Evolutionary conservation across 2,113 vertebrate species (phyloP).

Genomic region (chimpanzee (Pan troglodytes)): NHGRI_mPanTro3-v2.1_pri NC_072398.2:114194001-114194500

Average conservation of each 20-base stretch:
- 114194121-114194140: neutral
- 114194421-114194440: neutral
- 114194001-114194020: slow-evolving; percentile 87
- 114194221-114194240: neutral
- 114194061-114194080: neutral
- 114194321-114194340: neutral
- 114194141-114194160: neutral
- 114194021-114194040: slow-evolving; percentile 92
- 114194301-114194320: accelerated
- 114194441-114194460: neutral
- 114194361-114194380: neutral
- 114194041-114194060: slow-evolving; percentile 91
- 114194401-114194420: neutral
- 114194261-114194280: neutral
- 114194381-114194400: neutral
- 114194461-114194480: too few species aligned
- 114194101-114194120: neutral
- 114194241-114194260: neutral
- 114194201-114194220: neutral
- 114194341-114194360: neutral
- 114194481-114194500: neutral
- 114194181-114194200: neutral
- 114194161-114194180: neutral
- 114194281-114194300: neutral
- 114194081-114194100: neutral